phyloP scores from a whole-genome alignment of 2,888 invertebrate species.

The Tetanocera ferruginea region DNA sequence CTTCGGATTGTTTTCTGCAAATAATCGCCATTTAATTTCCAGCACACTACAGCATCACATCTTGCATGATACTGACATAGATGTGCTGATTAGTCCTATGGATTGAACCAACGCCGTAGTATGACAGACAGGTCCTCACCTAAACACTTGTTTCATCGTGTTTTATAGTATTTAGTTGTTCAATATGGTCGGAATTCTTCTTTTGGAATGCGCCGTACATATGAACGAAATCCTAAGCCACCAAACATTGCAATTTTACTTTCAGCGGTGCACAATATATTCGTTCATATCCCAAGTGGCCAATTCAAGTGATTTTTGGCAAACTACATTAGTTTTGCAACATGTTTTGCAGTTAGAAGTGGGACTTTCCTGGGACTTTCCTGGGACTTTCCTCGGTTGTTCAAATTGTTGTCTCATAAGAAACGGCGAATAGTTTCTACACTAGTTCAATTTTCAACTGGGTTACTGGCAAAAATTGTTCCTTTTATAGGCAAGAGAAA shows the following conservation, averaged over 20 bases:
- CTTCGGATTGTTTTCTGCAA: too few species aligned
- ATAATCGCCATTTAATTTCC: too few species aligned
- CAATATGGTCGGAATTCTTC: not conserved
- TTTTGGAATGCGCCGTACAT: slow-evolving; percentile 7
- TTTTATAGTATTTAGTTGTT: not conserved
- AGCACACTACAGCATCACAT: too few species aligned
- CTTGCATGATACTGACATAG: too few species aligned
- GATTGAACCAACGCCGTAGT: not conserved
- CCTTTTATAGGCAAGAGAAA: too few species aligned
- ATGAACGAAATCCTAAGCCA: not conserved
- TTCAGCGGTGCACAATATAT: not conserved
- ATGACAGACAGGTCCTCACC: not conserved
- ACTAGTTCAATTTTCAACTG: not conserved
- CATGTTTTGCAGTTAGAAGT: not conserved
- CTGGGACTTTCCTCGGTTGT: too few species aligned
- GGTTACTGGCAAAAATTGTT: too few species aligned
- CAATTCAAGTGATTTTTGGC: not conserved
- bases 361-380: too few species aligned
- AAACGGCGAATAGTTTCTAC: not conserved
- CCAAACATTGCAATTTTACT: slow-evolving; percentile 1
- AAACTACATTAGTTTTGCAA: not conserved
- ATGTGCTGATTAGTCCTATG: not conserved
- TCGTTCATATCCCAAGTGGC: slow-evolving; percentile 3
- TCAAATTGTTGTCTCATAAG: slow-evolving; percentile 6
- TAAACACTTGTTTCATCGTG: not conserved